Evolutionary conservation across 2,113 vertebrate genomes (phyloP).

Genomic region (Myiozetetes cayanensis): DNA sequence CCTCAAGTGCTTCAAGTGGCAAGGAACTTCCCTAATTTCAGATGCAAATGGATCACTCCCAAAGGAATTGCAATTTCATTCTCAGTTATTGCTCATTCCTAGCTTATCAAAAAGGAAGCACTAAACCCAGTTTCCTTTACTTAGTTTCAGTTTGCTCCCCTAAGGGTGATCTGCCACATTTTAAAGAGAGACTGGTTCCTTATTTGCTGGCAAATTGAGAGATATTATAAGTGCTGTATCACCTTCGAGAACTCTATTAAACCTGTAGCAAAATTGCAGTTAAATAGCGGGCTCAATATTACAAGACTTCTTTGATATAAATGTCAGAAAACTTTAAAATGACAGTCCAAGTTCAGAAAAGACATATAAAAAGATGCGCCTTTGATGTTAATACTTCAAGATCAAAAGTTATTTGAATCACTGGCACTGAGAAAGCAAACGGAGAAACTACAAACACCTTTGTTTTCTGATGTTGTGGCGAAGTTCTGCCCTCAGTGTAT

Average conservation of each 20-base stretch:
- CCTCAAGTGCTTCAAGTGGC: slow-evolving; percentile 48
- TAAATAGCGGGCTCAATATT: slow-evolving; percentile 47
- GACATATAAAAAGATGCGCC: slow-evolving; percentile 68
- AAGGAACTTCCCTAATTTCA: slow-evolving; percentile 30
- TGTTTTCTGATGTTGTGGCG: not conserved
- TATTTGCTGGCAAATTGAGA: slow-evolving; percentile 48
- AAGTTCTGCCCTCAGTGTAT: slow-evolving; percentile 39
- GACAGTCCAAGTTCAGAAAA: slow-evolving; percentile 69
- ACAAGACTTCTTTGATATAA: slow-evolving; percentile 67
- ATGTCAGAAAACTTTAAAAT: slow-evolving; percentile 70
- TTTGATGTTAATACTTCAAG: slow-evolving; percentile 64
- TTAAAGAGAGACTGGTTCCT: slow-evolving; percentile 55
- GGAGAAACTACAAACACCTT: slow-evolving; percentile 50
- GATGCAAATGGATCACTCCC: slow-evolving; percentile 44
- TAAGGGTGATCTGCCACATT: slow-evolving; percentile 39
- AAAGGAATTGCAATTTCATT: slow-evolving; percentile 29
- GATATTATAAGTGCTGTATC: slow-evolving; percentile 11
- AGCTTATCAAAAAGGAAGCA: slow-evolving; percentile 53
- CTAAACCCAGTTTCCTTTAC: slow-evolving; percentile 51
- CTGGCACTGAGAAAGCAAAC: slow-evolving; percentile 60
- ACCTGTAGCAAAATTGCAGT: slow-evolving; percentile 57
- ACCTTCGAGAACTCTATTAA: slow-evolving; percentile 47
- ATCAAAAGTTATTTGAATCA: slow-evolving; percentile 76
- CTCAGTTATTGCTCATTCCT: slow-evolving; percentile 48
- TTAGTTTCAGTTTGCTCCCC: slow-evolving; percentile 34